Percentiles rank a stretch among this genome's conserved stretches.
Evolutionary conservation across 2,113 vertebrate species (phyloP).

Genomic region (Chitala chitala): DNA sequence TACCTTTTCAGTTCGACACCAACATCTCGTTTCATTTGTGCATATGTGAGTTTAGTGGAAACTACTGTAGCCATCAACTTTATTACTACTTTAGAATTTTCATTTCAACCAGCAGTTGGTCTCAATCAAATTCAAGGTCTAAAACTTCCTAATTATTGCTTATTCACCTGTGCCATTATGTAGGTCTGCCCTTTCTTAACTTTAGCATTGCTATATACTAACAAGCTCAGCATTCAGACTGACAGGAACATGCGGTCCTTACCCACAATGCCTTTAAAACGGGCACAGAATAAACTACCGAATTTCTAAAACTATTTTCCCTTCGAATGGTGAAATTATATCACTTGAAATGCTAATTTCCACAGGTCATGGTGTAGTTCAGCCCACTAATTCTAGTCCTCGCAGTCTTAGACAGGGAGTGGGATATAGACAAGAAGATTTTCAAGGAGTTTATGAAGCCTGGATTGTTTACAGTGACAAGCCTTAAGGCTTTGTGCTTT

Average conservation of each 20-base stretch:
- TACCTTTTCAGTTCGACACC: neutral
- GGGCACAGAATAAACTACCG: neutral
- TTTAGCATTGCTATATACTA: neutral
- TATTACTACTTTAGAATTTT: neutral
- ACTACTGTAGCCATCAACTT: neutral
- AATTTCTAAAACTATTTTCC: too few species aligned
- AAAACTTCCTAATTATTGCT: neutral
- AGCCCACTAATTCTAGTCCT: constrained; percentile 17
- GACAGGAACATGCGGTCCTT: constrained; percentile 1
- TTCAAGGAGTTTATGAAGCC: constrained; percentile 9
- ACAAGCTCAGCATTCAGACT: constrained; percentile 36
- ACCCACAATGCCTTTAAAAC: neutral
- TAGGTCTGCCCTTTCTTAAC: neutral
- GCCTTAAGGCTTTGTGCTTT: neutral
- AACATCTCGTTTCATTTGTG: too few species aligned
- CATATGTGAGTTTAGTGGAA: too few species aligned
- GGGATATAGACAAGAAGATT: neutral
- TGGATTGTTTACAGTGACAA: neutral
- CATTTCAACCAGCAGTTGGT: neutral
- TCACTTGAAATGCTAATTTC: neutral
- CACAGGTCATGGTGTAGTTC: neutral
- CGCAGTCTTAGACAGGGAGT: constrained; percentile 21
- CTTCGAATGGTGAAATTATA: too few species aligned
- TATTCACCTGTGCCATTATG: neutral
- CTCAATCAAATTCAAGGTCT: neutral